A percentile compares a stretch with the other conserved stretches of the same genome.
phyloP scores from a whole-genome alignment of 2,888 invertebrate genomes.

The Andrena hattorfiana region DNA sequence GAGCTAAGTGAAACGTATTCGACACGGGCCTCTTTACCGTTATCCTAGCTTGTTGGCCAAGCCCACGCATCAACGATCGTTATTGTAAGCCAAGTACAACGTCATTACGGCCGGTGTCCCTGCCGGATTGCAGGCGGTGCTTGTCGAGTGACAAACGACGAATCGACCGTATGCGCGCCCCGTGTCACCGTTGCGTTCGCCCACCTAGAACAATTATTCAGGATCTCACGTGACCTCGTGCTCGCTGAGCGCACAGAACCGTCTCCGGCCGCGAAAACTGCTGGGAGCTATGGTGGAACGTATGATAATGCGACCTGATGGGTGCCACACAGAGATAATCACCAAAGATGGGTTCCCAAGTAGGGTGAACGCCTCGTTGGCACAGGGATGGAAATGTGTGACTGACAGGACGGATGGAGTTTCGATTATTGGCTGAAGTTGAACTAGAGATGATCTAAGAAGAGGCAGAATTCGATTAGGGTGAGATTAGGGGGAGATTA shows the following conservation, averaged over 20 bases:
- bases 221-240: conserved; percentile 10
- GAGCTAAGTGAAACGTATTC: conserved; percentile 69
- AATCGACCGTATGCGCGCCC: conserved; percentile 40
- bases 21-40: conserved; percentile 70
- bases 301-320: too few species aligned
- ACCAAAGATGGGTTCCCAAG: too few species aligned
- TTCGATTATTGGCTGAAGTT: too few species aligned
- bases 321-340: too few species aligned
- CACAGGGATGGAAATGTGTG: too few species aligned
- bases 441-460: too few species aligned
- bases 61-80: conserved; percentile 78
- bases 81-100: conserved; percentile 76
- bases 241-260: not conserved
- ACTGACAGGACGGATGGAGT: too few species aligned
- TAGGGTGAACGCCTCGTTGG: too few species aligned
- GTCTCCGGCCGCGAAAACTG: conserved; percentile 59
- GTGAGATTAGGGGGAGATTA: too few species aligned
- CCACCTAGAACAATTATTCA: conserved; percentile 61
- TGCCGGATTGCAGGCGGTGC: conserved; percentile 50
- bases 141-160: conserved; percentile 69
- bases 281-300: not conserved
- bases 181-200: conserved; percentile 49
- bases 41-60: conserved; percentile 65
- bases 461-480: too few species aligned
- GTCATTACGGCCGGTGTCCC: conserved; percentile 74